Base-by-base conservation (phyloP, 2,888 invertebrate genomes). In the Oscheius sp. region DNA sequence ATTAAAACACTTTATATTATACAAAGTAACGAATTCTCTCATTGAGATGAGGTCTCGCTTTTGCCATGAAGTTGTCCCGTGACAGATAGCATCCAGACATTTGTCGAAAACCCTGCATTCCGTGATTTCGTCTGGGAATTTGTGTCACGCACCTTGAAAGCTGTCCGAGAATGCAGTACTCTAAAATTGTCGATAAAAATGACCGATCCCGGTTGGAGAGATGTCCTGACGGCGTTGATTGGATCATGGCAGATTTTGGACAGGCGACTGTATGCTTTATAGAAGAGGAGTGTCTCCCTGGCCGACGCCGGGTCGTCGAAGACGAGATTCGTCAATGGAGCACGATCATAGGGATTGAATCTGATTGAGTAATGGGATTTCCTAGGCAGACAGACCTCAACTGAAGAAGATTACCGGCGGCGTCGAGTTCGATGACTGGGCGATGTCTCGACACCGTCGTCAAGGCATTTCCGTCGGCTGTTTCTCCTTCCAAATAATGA, bases 131-230 rank as follows among this genome's bases (percentile, higher is more conserved):
- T 7, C 13, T 49, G 49, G 35, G 35, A 6, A 35, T 9, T n/a
- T n/a, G n/a, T 9, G 35, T 35, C 35, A 49, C 21, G n/a, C 6
- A 79, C 86, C 56, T 74, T 91, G 86, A 93, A 94, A 0, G 91
- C 91, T 0, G 91, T 91, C 61, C 94, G 91, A 0, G 93, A 94
- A 84, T 94, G 94, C 1, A 93, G 89, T 0, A 93, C 91, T 69
- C 94, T 91, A 92, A 93, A 94, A 89, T 94, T 94, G 86, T 94
- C 93, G 83, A 94, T 91, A 66, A 93, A 92, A 77, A 93, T 89
- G 12, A 94, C 92, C 16, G 91, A 91, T 25, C 94, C 94, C 72
- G 94, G 93, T 52, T 87, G 86, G 25, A 91, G 82, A 43, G 82
- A 82, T 13, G 89, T 70, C 21, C 70, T 55, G 13, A 85, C 46